phyloP scores from a whole-genome alignment of 1,140 invertebrate genomes.

The Panagrolaimus sp. region DNA sequence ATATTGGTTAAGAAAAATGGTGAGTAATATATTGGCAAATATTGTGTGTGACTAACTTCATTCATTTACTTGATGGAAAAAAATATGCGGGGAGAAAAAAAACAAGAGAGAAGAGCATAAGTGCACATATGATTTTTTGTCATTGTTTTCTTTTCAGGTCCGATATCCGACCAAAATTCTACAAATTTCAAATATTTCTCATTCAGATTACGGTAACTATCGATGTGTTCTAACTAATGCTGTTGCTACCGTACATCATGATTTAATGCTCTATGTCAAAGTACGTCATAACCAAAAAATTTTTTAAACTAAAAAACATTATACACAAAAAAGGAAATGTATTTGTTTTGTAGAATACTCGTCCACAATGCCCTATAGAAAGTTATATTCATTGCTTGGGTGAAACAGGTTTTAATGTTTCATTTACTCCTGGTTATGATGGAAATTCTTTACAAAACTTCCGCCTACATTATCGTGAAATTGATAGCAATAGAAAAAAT shows the following conservation, averaged over 20 bases:
- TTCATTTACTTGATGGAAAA: neutral
- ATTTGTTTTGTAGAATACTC: constrained; percentile 26
- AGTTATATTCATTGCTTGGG: constrained; percentile 31
- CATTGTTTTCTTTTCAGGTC: constrained; percentile 7
- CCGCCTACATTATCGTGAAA: neutral
- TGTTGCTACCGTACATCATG: constrained; percentile 36
- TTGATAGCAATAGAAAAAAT: neutral
- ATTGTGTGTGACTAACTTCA: neutral
- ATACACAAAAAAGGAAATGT: too few relatives aligned
- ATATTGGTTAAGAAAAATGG: constrained; percentile 46
- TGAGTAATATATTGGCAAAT: constrained; percentile 27
- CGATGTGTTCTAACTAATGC: constrained; percentile 49
- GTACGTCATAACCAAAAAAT: neutral
- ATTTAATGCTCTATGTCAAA: constrained; percentile 35
- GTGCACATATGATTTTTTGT: constrained; percentile 22
- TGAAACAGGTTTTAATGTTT: constrained; percentile 30
- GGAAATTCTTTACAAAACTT: constrained; percentile 34
- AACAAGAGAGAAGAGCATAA: constrained; percentile 35
- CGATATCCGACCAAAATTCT: constrained; percentile 20
- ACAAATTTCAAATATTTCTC: constrained; percentile 31
- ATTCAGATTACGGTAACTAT: constrained; percentile 49
- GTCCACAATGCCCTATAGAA: constrained; percentile 37
- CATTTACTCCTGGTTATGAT: constrained; percentile 46
- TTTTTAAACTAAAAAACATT: too few relatives aligned
- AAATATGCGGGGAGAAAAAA: neutral